Conservation (phyloP, 2,888 invertebrate genomes). For the Didymodactylos carnosus region DNA sequence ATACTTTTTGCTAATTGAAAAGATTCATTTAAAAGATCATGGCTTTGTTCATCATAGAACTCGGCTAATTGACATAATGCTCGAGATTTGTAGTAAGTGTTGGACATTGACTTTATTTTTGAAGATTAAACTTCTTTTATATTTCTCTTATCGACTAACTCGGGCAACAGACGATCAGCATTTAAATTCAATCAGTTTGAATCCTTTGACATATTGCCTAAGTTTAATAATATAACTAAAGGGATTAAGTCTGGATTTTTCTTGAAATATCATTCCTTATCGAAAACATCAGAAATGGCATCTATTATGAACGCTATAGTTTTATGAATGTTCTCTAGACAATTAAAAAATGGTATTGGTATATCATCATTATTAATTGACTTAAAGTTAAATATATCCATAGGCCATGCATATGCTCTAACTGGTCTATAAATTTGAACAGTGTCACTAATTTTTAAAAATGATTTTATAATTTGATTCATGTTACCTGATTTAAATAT, state of each 20-base stretch:
- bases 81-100: background rate
- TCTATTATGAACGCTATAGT: background rate
- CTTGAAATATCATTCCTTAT: background rate
- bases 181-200: background rate
- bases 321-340: background rate
- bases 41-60: background rate
- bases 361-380: background rate
- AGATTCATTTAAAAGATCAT: background rate
- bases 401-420: background rate
- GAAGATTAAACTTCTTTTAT: background rate
- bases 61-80: background rate
- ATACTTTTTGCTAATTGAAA: background rate
- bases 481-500: too few relatives aligned
- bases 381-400: background rate
- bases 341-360: background rate
- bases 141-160: background rate
- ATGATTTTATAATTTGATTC: background rate
- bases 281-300: background rate
- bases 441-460: background rate
- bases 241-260: background rate
- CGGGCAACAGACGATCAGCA: background rate
- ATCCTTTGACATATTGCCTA: background rate
- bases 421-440: background rate
- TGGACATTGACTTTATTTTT: background rate
- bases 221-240: background rate